These are phyloP conservation scores for Standfussiana lucernea DNA, from an alignment of 2,888 invertebrate genomes.

Conservation along the genomic window DNA sequence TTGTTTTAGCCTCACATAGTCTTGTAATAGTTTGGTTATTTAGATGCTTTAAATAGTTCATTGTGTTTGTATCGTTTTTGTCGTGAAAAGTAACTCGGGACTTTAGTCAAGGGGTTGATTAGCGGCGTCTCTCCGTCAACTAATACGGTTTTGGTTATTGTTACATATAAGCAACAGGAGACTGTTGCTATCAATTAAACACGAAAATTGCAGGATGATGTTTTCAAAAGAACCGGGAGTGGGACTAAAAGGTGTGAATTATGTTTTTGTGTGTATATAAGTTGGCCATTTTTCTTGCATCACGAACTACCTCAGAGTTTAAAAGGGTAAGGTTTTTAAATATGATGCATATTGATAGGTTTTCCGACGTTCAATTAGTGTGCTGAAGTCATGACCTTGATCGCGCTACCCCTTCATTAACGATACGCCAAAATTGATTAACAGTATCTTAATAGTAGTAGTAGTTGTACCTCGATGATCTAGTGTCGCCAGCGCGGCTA, in stretches of 20 bases:
- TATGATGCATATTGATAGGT: not conserved
- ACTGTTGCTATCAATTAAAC: no score
- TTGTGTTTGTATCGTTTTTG: not conserved
- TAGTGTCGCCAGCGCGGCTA: no score
- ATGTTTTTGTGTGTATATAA: no score
- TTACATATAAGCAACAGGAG: no score
- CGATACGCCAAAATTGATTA: no score
- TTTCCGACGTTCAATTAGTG: no score
- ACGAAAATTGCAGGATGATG: not conserved
- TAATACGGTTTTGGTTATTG: not conserved
- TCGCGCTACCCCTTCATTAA: no score
- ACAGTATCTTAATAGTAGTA: no score
- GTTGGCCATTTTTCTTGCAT: not conserved
- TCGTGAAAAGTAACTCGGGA: not conserved
- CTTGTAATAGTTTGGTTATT: conserved; percentile 14
- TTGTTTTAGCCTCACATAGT: conserved; percentile 29
- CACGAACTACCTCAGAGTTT: not conserved
- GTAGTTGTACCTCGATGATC: no score
- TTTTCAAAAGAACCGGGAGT: not conserved
- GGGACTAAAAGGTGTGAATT: not conserved
- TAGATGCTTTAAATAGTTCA: conserved; percentile 3
- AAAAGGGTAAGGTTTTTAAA: not conserved
- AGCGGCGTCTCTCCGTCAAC: not conserved
- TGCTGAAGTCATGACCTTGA: no score
- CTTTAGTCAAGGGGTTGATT: not conserved